These are phyloP conservation scores for Rapana venosa DNA, from an alignment of 2,888 invertebrate species.

Conservation along the genomic window DNA sequence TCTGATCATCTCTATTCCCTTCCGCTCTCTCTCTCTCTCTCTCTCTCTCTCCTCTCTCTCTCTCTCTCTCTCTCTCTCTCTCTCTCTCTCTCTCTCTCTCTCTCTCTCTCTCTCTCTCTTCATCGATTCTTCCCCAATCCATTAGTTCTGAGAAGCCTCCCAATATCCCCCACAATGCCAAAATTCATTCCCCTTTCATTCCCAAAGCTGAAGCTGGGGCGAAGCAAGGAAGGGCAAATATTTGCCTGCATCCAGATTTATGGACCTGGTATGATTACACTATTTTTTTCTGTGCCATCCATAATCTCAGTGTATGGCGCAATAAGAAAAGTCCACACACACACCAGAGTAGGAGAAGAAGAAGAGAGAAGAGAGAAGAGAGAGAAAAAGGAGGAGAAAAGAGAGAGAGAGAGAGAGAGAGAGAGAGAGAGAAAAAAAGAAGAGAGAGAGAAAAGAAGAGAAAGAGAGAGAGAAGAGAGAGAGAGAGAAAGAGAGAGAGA, in stretches of 20 bases:
- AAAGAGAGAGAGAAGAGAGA: neutral
- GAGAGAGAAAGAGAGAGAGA: neutral
- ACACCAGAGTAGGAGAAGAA: no score
- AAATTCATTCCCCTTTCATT: neutral
- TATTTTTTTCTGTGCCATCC: conserved; percentile 39
- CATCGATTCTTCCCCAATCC: neutral
- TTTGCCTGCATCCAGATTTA: conserved; percentile 37
- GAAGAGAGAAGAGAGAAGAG: no score
- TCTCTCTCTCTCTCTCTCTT: neutral
- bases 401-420: neutral
- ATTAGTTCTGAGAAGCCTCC: neutral
- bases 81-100: neutral
- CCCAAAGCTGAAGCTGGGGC: neutral
- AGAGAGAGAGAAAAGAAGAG: no score
- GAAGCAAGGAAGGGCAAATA: conserved; percentile 25
- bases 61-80: neutral
- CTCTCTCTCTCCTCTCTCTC: neutral
- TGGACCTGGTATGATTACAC: conserved; percentile 34
- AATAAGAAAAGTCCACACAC: conserved; percentile 41
- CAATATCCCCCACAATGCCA: neutral
- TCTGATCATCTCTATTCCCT: neutral
- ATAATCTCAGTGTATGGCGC: conserved; percentile 40
- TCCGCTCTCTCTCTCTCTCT: neutral
- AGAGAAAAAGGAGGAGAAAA: neutral
- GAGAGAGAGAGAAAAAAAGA: neutral